phyloP scores from a whole-genome alignment of 2,797 vertebrate species.

The Schizopygopsis pylzovi region DNA sequence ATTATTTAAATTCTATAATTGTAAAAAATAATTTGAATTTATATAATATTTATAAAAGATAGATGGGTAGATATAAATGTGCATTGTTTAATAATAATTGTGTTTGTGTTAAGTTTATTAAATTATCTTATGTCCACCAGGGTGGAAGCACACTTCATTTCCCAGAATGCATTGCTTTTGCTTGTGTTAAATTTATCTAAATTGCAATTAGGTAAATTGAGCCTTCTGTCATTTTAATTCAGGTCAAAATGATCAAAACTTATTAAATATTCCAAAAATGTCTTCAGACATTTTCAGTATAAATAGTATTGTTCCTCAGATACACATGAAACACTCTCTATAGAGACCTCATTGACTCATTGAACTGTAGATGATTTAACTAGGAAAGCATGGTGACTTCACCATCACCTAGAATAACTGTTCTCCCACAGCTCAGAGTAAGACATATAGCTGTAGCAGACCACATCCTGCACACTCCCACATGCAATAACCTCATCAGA shows the following conservation, averaged over 20 bases:
- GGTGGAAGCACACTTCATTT: background rate
- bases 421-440: background rate
- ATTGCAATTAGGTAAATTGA: background rate
- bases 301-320: background rate
- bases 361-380: conserved; percentile 26
- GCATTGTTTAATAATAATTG: no score
- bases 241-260: background rate
- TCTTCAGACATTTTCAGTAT: background rate
- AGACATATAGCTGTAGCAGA: background rate
- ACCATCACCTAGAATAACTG: background rate
- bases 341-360: conserved; percentile 3
- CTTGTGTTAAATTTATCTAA: background rate
- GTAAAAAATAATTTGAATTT: no score
- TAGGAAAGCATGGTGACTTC: conserved; percentile 12
- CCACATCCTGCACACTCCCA: background rate
- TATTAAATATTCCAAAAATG: background rate
- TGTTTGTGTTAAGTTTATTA: no score
- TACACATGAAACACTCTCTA: background rate
- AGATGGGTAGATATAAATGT: background rate
- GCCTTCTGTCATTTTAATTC: background rate
- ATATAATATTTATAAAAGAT: no score
- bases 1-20: no score
- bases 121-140: background rate
- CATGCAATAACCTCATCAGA: conserved; percentile 23
- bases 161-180: background rate